Evolutionary conservation across 2,113 vertebrate species (phyloP).

Genomic region (Pogona vitticeps): DNA sequence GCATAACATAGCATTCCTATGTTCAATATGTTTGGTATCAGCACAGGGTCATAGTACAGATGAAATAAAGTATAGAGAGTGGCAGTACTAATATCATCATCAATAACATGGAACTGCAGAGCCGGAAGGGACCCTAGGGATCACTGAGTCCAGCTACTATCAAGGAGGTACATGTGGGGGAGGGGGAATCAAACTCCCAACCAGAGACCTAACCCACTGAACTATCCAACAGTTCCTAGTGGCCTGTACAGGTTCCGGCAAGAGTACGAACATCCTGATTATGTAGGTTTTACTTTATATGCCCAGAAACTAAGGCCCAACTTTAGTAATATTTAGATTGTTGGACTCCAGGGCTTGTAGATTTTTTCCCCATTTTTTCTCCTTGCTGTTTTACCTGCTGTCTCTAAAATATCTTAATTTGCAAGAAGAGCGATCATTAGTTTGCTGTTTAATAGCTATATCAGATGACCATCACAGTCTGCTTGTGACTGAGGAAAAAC

Average conservation of each 20-base stretch:
- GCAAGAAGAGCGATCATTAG: conserved; percentile 42
- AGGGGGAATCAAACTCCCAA: too few species aligned
- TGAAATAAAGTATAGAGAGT: too few species aligned
- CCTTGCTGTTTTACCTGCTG: conserved; percentile 47
- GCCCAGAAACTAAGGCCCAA: conserved; percentile 13
- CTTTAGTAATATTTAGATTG: conserved; percentile 37
- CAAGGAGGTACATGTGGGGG: too few species aligned
- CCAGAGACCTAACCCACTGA: too few species aligned
- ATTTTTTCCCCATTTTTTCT: conserved; percentile 33
- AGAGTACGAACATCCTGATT: too few species aligned
- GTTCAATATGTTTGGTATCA: not conserved
- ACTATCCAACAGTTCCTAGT: too few species aligned
- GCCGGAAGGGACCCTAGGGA: too few species aligned
- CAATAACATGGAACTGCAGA: too few species aligned
- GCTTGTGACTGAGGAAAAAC: conserved; percentile 45
- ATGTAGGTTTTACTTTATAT: too few species aligned
- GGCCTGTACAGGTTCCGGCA: too few species aligned
- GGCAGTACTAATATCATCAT: too few species aligned
- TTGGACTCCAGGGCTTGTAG: not conserved
- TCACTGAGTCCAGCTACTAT: too few species aligned
- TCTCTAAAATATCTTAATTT: conserved; percentile 49
- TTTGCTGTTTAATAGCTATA: conserved; percentile 50
- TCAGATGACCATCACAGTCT: conserved; percentile 40
- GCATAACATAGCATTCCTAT: not conserved
- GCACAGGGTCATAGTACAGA: fast-evolving